Base-by-base conservation (phyloP, 2,888 invertebrate species). In the Dromius quadrimaculatus region DNA sequence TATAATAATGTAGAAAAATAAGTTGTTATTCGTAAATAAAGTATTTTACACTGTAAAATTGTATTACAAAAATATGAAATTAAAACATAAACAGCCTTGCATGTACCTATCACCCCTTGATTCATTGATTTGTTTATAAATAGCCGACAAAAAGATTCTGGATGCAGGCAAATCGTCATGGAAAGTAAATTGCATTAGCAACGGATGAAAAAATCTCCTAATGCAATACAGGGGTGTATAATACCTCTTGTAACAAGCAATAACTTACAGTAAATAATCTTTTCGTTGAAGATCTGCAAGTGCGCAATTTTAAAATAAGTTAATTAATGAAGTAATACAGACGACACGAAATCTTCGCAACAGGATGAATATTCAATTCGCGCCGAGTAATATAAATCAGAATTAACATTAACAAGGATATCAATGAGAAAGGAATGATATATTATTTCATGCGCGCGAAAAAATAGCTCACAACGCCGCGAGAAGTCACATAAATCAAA, bases 331-430 rank as follows among this genome's bases (percentile, higher is more conserved):
- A 68, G 68, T 68, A 68, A 68, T 68, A 57, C 57, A 36, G 19
- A 32, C 59, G 59, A 54, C 66, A 41, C 59, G 68, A 68, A 68
- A 68, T 59, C 68, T 20, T 45, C 38, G 68, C 68, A 68, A 68
- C 68, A 68, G 57, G 43, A 68, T 68, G 68, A 68, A 68, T 68
- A 68, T 68, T 68, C 68, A 68, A 68, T 68, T 68, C 68, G 50
- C 68, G 11, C 19, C 68, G 59, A 59, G 68, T 68, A 59, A 68
- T 68, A 68, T 68, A 68, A 68, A 68, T 68, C 68, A 68, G 68
- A 68, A 68, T 68, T 68, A 68, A 68, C 68, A 59, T 68, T 68
- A 68, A 68, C 68, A 68, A 68, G 68, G 59, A 68, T 68, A 68
- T 68, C 68, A 68, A 59, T 68, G 59, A 45, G 43, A 43, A 68